Conservation (phyloP, 2,888 invertebrate species). For the Tenthredo livida region DNA sequence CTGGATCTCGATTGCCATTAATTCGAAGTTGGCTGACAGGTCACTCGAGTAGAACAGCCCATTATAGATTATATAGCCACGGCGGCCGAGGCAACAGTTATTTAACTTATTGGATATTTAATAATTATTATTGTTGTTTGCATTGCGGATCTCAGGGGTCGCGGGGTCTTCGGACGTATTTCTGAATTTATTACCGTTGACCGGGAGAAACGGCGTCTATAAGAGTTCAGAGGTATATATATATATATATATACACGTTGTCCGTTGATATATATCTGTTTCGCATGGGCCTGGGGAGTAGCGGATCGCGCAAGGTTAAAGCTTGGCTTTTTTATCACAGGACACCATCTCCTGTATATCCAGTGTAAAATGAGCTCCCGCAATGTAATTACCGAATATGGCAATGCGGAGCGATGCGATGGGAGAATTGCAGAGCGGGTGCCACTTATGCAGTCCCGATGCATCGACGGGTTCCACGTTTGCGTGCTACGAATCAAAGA, state of each 20-base stretch:
- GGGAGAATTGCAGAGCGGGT: slow-evolving; percentile 2
- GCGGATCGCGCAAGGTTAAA: background rate
- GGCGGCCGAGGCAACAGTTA: slow-evolving; percentile 57
- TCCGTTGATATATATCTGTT: background rate
- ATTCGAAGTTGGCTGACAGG: slow-evolving; percentile 75
- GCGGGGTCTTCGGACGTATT: slow-evolving; percentile 72
- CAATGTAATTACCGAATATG: background rate
- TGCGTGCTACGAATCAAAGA: slow-evolving; percentile 38
- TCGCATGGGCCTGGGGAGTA: background rate
- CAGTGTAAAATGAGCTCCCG: background rate
- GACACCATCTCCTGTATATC: background rate
- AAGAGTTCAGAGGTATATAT: slow-evolving; percentile 7
- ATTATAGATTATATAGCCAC: slow-evolving; percentile 75
- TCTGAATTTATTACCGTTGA: slow-evolving; percentile 77
- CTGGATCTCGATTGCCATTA: slow-evolving; percentile 77
- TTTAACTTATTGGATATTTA: slow-evolving; percentile 75
- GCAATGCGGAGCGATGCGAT: background rate
- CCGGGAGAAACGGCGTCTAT: slow-evolving; percentile 61
- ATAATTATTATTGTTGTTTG: slow-evolving; percentile 79
- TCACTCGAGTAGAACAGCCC: slow-evolving; percentile 77
- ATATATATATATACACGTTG: background rate
- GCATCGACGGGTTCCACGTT: slow-evolving; percentile 27
- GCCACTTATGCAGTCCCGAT: slow-evolving; percentile 41
- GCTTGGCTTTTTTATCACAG: background rate
- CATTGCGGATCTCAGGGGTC: slow-evolving; percentile 71